These are phyloP conservation scores for Ochotona curzoniae DNA, from an alignment of 2,113 vertebrate genomes.

Conservation along the genomic window DNA sequence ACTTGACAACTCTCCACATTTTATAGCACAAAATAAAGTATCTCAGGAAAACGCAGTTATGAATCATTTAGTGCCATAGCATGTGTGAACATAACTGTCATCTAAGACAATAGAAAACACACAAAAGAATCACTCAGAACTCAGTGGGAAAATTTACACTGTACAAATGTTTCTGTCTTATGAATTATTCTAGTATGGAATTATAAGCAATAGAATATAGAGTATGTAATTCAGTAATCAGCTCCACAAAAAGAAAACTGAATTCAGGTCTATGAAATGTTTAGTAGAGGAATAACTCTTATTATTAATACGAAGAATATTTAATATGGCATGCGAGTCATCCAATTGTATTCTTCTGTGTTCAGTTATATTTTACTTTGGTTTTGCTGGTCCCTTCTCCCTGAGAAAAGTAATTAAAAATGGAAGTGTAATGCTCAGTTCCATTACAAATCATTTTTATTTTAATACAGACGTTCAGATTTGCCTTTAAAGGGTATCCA, in stretches of 20 bases:
- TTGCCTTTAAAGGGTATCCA: slow-evolving; percentile 71
- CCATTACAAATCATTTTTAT: slow-evolving; percentile 72
- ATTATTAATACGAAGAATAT: slow-evolving; percentile 3
- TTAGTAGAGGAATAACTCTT: slow-evolving; percentile 3
- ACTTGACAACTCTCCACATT: slow-evolving; percentile 52
- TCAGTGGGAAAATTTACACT: not conserved
- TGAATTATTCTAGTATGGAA: not conserved
- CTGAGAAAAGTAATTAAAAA: slow-evolving; percentile 77
- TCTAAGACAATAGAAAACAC: slow-evolving; percentile 54
- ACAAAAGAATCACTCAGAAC: slow-evolving; percentile 55
- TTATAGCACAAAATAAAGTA: slow-evolving; percentile 64
- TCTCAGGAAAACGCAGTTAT: not conserved
- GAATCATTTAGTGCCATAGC: slow-evolving; percentile 60
- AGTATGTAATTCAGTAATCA: slow-evolving; percentile 33
- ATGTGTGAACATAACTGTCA: slow-evolving; percentile 48
- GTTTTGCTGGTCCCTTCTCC: slow-evolving; percentile 52
- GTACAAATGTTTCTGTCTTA: slow-evolving; percentile 39
- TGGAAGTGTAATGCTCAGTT: slow-evolving; percentile 53
- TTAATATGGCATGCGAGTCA: not conserved
- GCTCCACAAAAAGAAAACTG: slow-evolving; percentile 4
- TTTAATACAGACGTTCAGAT: slow-evolving; percentile 64
- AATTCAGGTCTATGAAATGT: not conserved
- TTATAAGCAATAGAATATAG: slow-evolving; percentile 33
- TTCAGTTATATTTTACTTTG: slow-evolving; percentile 32
- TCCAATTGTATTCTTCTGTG: not conserved